Evolutionary conservation across 2,888 invertebrate species (phyloP).

Genomic region (Drosophila meridiana): DNA sequence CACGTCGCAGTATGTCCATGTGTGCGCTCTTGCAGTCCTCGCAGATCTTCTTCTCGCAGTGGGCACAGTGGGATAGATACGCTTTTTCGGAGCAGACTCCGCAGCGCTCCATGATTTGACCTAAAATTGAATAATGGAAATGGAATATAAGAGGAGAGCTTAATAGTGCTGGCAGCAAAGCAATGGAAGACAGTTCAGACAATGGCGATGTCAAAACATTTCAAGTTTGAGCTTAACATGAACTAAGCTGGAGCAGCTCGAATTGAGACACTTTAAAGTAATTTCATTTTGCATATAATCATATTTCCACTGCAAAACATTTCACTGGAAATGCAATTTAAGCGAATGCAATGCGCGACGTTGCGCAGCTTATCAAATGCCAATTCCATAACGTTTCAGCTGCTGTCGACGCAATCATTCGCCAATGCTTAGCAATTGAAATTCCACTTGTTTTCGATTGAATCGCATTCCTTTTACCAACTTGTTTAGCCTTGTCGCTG

Average conservation of each 20-base stretch:
- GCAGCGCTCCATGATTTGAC: slow-evolving; percentile 96
- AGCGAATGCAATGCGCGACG: background rate
- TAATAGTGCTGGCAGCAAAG: background rate
- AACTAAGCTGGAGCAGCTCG: background rate
- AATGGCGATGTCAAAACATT: no score
- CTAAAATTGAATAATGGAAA: slow-evolving; percentile 54
- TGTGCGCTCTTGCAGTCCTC: slow-evolving; percentile 98
- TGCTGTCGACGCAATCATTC: slow-evolving; percentile 10
- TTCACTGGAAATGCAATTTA: background rate
- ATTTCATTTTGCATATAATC: background rate
- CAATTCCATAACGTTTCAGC: slow-evolving; percentile 24
- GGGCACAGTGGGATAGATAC: slow-evolving; percentile 94
- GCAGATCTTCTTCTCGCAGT: slow-evolving; percentile 99
- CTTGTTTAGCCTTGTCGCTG: slow-evolving; percentile 42
- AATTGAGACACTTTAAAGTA: background rate
- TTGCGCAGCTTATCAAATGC: slow-evolving; percentile 9
- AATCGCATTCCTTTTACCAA: slow-evolving; percentile 19
- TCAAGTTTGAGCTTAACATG: background rate
- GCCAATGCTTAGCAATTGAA: slow-evolving; percentile 24
- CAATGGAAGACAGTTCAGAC: background rate
- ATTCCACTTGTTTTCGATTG: slow-evolving; percentile 40
- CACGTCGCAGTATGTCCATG: slow-evolving; percentile 96
- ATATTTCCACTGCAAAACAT: background rate
- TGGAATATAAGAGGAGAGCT: background rate
- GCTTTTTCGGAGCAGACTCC: slow-evolving; percentile 97